A percentile compares a stretch with the other conserved stretches of the same genome.
Evolutionary conservation across 2,113 vertebrate species (phyloP).

Genomic region (Haliaeetus leucogaster): DNA sequence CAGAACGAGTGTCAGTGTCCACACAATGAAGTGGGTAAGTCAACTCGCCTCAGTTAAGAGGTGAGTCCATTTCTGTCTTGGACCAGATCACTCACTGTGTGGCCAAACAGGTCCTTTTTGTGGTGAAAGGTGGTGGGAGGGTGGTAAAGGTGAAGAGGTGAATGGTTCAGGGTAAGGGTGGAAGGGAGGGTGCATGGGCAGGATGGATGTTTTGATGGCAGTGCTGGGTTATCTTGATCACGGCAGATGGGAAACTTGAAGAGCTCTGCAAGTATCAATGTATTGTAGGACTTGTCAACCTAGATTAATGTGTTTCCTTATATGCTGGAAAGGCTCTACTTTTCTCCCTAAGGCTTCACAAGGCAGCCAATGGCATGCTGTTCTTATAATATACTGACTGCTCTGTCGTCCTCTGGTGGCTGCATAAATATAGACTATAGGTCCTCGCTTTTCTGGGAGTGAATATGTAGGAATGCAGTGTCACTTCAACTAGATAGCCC

Average conservation of each 20-base stretch:
- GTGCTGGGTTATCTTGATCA: background rate
- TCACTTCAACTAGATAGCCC: background rate
- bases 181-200: background rate
- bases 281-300: background rate
- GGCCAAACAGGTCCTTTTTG: background rate
- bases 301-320: background rate
- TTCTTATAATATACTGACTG: background rate
- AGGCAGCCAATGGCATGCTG: background rate
- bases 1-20: background rate
- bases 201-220: background rate
- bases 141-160: background rate
- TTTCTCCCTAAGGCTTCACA: background rate
- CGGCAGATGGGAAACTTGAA: background rate
- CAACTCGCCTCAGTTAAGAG: background rate
- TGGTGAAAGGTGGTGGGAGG: background rate
- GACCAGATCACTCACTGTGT: background rate
- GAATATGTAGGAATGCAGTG: background rate
- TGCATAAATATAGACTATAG: background rate
- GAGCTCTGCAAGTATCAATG: background rate
- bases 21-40: background rate
- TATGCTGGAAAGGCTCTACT: background rate
- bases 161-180: background rate
- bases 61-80: background rate
- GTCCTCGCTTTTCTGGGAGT: slow-evolving; percentile 34
- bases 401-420: background rate